These are phyloP conservation scores for Mizuhopecten yessoensis DNA, from an alignment of 1,140 invertebrate genomes.

Conservation along the genomic window DNA sequence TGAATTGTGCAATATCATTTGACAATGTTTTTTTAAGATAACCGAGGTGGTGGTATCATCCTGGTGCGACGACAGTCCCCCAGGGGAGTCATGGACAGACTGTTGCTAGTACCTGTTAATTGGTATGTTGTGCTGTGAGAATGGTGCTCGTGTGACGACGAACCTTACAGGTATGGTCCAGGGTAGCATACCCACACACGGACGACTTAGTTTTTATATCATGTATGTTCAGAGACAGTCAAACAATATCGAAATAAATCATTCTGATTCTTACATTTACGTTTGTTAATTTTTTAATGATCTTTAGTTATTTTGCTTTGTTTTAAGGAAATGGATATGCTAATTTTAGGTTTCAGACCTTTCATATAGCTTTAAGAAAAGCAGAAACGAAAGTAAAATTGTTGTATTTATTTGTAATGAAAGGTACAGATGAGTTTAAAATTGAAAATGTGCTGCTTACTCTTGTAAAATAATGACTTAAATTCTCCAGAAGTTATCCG, in stretches of 20 bases:
- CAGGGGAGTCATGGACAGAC: neutral
- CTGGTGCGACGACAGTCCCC: neutral
- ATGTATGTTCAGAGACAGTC: neutral
- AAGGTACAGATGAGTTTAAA: too few relatives aligned
- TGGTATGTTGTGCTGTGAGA: neutral
- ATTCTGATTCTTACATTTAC: neutral
- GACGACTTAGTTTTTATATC: neutral
- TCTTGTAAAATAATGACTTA: too few relatives aligned
- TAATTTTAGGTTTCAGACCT: too few relatives aligned
- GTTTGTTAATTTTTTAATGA: neutral
- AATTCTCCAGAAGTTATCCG: too few relatives aligned
- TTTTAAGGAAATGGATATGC: neutral
- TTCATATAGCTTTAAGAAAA: too few relatives aligned
- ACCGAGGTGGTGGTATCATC: neutral
- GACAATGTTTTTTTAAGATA: neutral
- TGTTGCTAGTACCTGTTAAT: neutral
- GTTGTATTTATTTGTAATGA: too few relatives aligned
- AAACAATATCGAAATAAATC: neutral
- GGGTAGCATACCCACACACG: neutral
- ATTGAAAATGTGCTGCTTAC: too few relatives aligned
- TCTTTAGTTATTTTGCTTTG: neutral
- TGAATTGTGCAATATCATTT: constrained; percentile 29
- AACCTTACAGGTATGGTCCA: neutral
- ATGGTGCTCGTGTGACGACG: neutral
- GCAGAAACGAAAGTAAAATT: too few relatives aligned